A percentile compares a stretch with the other conserved stretches of the same genome.
phyloP scores from a whole-genome alignment of 2,888 invertebrate genomes.

The Argyresthia albistria region DNA sequence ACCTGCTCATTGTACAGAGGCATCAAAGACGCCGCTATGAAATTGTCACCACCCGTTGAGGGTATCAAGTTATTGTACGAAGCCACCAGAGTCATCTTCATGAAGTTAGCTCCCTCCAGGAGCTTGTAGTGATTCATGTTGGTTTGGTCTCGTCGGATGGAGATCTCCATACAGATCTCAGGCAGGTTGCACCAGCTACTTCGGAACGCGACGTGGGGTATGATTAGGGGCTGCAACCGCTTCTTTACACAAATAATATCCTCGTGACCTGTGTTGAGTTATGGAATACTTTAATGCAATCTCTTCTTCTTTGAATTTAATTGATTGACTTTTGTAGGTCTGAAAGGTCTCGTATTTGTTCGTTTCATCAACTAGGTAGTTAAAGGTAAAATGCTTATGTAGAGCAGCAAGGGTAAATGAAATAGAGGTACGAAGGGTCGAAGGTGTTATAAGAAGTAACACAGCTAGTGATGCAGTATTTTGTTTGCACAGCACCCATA shows the following conservation, averaged over 20 bases:
- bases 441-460: no score
- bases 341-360: no score
- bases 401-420: no score
- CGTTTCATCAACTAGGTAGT: no score
- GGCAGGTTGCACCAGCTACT: slow-evolving; percentile 59
- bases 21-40: slow-evolving; percentile 33
- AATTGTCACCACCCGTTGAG: slow-evolving; percentile 19
- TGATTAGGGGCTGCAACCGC: slow-evolving; percentile 40
- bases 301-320: no score
- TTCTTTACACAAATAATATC: slow-evolving; percentile 32
- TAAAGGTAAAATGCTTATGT: no score
- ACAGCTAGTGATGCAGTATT: no score
- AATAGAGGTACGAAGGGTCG: no score
- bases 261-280: slow-evolving; percentile 5
- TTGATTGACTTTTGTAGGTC: no score
- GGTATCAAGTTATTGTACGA: slow-evolving; percentile 41
- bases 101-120: slow-evolving; percentile 34
- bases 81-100: slow-evolving; percentile 44
- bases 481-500: no score
- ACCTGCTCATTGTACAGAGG: slow-evolving; percentile 32
- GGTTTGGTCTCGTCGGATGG: slow-evolving; percentile 22
- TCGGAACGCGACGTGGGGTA: slow-evolving; percentile 21
- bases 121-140: slow-evolving; percentile 33
- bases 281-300: no score
- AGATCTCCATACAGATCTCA: slow-evolving; percentile 34